Base-by-base conservation (phyloP, 1,140 invertebrate genomes). In the Eueides isabella region DNA sequence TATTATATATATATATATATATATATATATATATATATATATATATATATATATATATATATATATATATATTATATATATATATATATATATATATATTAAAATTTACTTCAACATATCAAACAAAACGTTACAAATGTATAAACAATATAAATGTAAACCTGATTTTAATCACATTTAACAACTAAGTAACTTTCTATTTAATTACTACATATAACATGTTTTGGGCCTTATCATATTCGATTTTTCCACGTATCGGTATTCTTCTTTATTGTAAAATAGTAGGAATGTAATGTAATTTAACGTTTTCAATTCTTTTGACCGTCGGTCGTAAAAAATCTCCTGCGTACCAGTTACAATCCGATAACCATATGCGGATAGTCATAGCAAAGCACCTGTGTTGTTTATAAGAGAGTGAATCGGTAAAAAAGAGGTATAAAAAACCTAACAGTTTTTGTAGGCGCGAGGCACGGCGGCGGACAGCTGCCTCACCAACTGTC, bases 331-430 rank as follows among this genome's bases (percentile, higher is more conserved):
- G 80, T 84, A 85, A 87, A 89, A 87, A 87, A 88, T 83, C 76
- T 79, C 82, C 79, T 83, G 77, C 75, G 79, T 78, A 75, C 69
- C 74, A 76, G 77, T 77, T 80, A 85, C 77, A 84, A 83, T 80
- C 71, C 82, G 83, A 90, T 90, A 90, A 89, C 89, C 91, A 92
- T 91, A 92, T 92, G 89, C 87, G 87, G 86, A 88, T 81, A 80
- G 83, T 86, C 85, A 88, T 88, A 85, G 85, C 85, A 81, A 79
- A 89, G 89, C 91, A 92, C 91, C 91, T 92, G 91, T 92, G 91
- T 92, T 92, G 88, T 91, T 91, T 92, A 91, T 91, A 92, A 88
- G 91, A 89, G 83, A 92, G 87, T 92, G 86, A 85, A 86, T 89
- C 83, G 79, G 79, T 83, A 90, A 90, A 92, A 91, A 92, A 92